Percentiles rank a stretch among this genome's conserved stretches.
These are phyloP conservation scores for Imbricaverruca yamaguchii DNA, from an alignment of 2,888 invertebrate genomes.

Conservation along the genomic window DNA sequence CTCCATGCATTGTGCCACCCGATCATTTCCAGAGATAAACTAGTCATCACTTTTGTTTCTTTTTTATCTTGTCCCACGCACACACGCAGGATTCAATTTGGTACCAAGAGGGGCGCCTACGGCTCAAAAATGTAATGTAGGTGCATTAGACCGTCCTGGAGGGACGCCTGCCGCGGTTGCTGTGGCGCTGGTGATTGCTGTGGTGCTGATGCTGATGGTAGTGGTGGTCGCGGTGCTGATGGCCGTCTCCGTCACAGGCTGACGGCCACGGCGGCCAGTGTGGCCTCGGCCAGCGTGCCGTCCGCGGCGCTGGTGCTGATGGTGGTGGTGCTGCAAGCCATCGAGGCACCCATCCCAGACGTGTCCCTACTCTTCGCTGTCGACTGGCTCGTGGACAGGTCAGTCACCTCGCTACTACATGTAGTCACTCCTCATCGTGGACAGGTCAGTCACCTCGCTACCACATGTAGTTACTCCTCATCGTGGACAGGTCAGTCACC, in stretches of 20 bases:
- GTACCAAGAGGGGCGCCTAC: too few relatives aligned
- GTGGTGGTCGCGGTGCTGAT: background rate
- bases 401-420: background rate
- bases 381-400: conserved; percentile 69
- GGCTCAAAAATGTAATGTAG: too few relatives aligned
- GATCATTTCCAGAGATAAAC: too few relatives aligned
- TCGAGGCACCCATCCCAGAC: conserved; percentile 72
- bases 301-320: conserved; percentile 75
- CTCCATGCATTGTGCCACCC: too few relatives aligned
- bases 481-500: too few relatives aligned
- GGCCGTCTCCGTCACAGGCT: conserved; percentile 47
- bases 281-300: conserved; percentile 79
- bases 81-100: too few relatives aligned
- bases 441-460: background rate
- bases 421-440: conserved; percentile 47
- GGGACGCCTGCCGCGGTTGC: too few relatives aligned
- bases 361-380: conserved; percentile 75
- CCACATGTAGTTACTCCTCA: too few relatives aligned
- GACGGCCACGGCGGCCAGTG: conserved; percentile 76
- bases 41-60: too few relatives aligned
- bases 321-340: conserved; percentile 69
- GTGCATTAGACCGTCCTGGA: too few relatives aligned
- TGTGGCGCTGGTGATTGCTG: background rate
- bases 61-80: too few relatives aligned
- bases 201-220: background rate